A percentile compares a stretch with the other conserved stretches of the same genome.
Evolutionary conservation across 2,888 invertebrate species (phyloP).

Genomic region (Pammene fasciana): DNA sequence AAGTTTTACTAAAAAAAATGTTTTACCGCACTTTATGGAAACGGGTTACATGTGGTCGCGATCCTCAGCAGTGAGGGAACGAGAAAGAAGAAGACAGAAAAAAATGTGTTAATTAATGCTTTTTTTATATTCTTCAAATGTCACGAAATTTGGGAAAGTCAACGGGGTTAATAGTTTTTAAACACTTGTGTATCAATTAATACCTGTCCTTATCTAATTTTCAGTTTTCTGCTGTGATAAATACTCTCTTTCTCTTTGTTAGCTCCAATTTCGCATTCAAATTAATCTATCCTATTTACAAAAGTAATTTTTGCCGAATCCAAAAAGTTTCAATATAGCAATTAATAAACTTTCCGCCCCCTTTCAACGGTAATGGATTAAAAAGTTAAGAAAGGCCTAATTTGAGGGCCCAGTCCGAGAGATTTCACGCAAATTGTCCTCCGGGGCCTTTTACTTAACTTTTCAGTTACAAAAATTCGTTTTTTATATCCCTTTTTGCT

Average conservation of each 20-base stretch:
- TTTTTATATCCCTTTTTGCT: slow-evolving; percentile 26
- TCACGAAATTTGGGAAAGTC: too few relatives aligned
- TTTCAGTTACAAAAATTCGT: slow-evolving; percentile 27
- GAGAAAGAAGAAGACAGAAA: too few relatives aligned
- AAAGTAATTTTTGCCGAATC: slow-evolving; percentile 34
- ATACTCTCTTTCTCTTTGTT: neutral
- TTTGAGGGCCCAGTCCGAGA: slow-evolving; percentile 23
- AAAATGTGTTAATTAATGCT: too few relatives aligned
- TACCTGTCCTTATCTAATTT: too few relatives aligned
- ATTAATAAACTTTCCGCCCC: slow-evolving; percentile 36
- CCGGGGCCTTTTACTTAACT: slow-evolving; percentile 36
- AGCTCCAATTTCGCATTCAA: slow-evolving; percentile 8
- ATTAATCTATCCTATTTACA: slow-evolving; percentile 28
- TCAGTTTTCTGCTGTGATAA: too few relatives aligned
- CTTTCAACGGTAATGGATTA: slow-evolving; percentile 42
- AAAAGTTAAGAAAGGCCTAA: slow-evolving; percentile 40
- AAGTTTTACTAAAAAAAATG: too few relatives aligned
- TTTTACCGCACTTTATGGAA: too few relatives aligned
- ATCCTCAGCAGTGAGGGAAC: too few relatives aligned
- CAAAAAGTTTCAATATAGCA: slow-evolving; percentile 35
- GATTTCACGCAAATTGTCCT: slow-evolving; percentile 41
- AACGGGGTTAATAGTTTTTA: too few relatives aligned
- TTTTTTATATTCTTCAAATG: too few relatives aligned
- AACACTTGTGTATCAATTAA: too few relatives aligned
- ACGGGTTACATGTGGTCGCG: too few relatives aligned